These are phyloP conservation scores for Zaprionus taronus DNA, from an alignment of 1,140 invertebrate genomes.

Conservation along the genomic window DNA sequence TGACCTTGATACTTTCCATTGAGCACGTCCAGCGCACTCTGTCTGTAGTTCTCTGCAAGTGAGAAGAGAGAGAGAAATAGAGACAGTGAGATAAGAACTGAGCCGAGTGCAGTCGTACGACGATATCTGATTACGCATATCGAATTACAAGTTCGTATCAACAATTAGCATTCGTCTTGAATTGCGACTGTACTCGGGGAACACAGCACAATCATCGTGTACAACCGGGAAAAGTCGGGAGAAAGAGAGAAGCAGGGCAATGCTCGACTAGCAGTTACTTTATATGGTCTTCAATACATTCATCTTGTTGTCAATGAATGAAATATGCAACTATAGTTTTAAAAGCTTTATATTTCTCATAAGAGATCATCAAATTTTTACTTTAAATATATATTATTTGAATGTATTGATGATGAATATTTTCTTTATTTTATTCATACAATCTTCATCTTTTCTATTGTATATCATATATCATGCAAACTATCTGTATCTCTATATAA, in stretches of 20 bases:
- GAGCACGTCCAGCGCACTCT: slow-evolving; percentile 66
- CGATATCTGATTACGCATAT: slow-evolving; percentile 22
- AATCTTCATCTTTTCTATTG: too few species aligned
- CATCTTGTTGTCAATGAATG: too few species aligned
- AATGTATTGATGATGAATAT: neutral
- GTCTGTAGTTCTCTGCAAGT: slow-evolving; percentile 62
- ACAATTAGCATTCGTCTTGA: slow-evolving; percentile 39
- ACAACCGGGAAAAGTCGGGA: neutral
- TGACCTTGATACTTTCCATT: slow-evolving; percentile 70
- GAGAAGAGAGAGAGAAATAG: slow-evolving; percentile 12
- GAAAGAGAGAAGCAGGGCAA: neutral
- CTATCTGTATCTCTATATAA: neutral
- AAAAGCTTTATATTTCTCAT: too few species aligned
- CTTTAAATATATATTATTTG: too few species aligned
- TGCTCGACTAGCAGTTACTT: neutral
- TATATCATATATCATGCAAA: too few species aligned
- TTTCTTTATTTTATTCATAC: too few species aligned
- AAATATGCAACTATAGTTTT: too few species aligned
- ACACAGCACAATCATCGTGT: slow-evolving; percentile 15
- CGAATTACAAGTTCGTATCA: slow-evolving; percentile 39
- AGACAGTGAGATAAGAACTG: neutral
- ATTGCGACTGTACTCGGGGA: slow-evolving; percentile 17
- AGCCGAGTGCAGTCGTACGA: slow-evolving; percentile 24
- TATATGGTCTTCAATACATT: neutral
- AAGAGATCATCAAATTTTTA: too few species aligned